Conservation (phyloP, 2,888 invertebrate species). For the Folsomia candida region DNA sequence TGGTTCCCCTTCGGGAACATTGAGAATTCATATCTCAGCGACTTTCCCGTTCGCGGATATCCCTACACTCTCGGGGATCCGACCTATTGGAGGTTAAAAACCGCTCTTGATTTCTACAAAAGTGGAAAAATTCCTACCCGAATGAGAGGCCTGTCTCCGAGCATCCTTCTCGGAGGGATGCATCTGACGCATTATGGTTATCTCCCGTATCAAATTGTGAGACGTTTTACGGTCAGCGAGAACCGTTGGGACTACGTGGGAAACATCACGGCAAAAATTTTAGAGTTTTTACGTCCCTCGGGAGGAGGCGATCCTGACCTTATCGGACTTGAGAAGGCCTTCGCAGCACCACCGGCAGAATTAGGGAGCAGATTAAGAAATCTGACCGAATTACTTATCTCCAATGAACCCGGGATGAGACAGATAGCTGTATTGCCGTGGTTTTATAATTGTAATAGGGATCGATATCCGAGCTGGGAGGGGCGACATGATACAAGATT, state of each 20-base stretch:
- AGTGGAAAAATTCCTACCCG: conserved; percentile 7
- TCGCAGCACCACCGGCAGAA: neutral
- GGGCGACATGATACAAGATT: conserved; percentile 17
- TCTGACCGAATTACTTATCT: neutral
- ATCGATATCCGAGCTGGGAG: conserved; percentile 25
- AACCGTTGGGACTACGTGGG: neutral
- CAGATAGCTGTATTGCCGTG: conserved; percentile 24
- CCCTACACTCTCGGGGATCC: conserved; percentile 21
- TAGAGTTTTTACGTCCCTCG: too few species aligned
- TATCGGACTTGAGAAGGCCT: neutral
- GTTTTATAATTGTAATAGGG: conserved; percentile 28
- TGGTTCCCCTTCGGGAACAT: neutral
- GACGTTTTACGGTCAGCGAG: conserved; percentile 16
- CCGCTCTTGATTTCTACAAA: neutral
- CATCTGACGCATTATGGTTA: conserved; percentile 28
- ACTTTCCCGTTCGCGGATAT: conserved; percentile 14
- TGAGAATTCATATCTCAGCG: conserved; percentile 1
- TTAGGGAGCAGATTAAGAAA: neutral
- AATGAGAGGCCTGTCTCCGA: conserved; percentile 16
- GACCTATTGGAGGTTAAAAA: conserved; percentile 16
- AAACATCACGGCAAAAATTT: neutral
- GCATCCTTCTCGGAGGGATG: conserved; percentile 25
- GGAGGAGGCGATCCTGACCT: neutral
- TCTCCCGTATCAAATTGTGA: conserved; percentile 22
- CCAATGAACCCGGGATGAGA: neutral